phyloP scores from a whole-genome alignment of 2,888 invertebrate genomes.

The Eutolmus rufibarbis region DNA sequence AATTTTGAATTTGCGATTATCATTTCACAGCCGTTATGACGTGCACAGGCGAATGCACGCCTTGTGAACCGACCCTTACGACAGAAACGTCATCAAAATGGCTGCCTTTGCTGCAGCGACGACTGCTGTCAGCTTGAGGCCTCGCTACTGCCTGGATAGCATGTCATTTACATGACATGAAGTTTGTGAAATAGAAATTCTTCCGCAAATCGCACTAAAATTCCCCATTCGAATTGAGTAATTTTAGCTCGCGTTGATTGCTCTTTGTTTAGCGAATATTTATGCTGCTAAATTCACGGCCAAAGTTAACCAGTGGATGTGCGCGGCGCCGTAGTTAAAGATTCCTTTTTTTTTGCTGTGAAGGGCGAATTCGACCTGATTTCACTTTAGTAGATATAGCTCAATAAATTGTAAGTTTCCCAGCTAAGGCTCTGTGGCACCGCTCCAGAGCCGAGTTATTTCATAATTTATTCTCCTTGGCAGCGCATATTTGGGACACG shows the following conservation, averaged over 20 bases:
- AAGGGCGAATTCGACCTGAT: conserved; percentile 18
- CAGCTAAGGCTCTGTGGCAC: not conserved
- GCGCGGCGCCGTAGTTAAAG: conserved; percentile 13
- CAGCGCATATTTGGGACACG: conserved; percentile 42
- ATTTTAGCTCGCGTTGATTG: not conserved
- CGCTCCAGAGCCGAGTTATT: not conserved
- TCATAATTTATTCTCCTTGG: not conserved
- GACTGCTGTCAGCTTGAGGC: not conserved
- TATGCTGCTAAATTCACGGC: not conserved
- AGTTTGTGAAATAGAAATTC: conserved; percentile 14
- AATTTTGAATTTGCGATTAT: not conserved
- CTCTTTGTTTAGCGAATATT: not conserved
- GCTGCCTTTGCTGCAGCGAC: not conserved
- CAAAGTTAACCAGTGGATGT: not conserved
- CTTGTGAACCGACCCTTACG: not conserved
- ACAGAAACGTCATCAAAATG: conserved; percentile 7
- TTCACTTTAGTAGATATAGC: not conserved
- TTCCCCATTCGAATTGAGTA: not conserved
- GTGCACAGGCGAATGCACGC: not conserved
- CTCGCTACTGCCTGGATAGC: not conserved
- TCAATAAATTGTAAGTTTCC: not conserved
- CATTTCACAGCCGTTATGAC: not conserved
- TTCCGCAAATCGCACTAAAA: not conserved
- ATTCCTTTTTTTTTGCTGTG: not conserved
- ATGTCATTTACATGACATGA: conserved; percentile 33